These are phyloP conservation scores for Acanthosoma haemorrhoidale DNA, from an alignment of 2,888 invertebrate species.

Conservation along the genomic window DNA sequence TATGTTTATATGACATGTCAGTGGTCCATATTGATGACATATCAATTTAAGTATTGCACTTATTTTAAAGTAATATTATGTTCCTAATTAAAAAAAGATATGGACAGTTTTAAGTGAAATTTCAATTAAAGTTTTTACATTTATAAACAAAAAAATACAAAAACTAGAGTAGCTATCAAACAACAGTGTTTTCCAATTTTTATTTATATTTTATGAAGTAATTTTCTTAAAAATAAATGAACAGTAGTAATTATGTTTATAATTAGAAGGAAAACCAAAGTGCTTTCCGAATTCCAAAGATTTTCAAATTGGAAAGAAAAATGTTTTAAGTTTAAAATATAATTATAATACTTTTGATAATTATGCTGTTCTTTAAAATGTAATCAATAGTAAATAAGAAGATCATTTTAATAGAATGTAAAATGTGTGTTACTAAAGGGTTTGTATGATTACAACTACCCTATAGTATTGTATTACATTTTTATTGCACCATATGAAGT, in stretches of 20 bases:
- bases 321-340: conserved; percentile 9
- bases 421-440: not conserved
- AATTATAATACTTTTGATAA: not conserved
- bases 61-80: conserved; percentile 10
- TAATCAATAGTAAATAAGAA: conserved; percentile 14
- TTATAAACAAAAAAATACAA: conserved; percentile 2
- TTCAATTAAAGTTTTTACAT: not conserved
- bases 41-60: conserved; percentile 7
- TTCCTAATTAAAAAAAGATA: conserved; percentile 9
- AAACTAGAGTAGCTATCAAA: not conserved
- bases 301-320: not conserved
- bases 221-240: conserved; percentile 3
- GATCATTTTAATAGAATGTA: conserved; percentile 7
- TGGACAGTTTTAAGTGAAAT: not conserved
- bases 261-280: conserved; percentile 10
- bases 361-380: not conserved
- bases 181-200: not conserved
- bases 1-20: conserved; percentile 8
- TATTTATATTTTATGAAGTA: not conserved
- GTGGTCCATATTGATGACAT: conserved; percentile 12
- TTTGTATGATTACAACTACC: not conserved
- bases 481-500: not conserved
- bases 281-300: not conserved
- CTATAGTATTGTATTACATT: not conserved
- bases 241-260: not conserved